Evolutionary conservation across 1,140 invertebrate species (phyloP).

Genomic region (Euschistus heros): DNA sequence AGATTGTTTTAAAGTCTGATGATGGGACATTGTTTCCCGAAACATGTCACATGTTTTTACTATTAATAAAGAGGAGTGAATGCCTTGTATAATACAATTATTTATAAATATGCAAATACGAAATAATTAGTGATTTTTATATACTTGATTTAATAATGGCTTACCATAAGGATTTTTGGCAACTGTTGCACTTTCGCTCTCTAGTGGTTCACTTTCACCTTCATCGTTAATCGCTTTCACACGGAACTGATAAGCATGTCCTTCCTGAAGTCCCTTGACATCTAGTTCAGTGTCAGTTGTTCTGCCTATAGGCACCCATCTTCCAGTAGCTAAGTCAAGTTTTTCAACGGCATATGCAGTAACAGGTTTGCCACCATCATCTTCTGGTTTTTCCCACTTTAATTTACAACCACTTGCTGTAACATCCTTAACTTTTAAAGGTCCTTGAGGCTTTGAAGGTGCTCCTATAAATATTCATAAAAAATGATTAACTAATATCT

Average conservation of each 20-base stretch:
- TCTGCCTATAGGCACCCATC: constrained; percentile 85
- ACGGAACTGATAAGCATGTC: constrained; percentile 91
- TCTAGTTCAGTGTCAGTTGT: constrained; percentile 76
- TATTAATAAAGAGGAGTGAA: too few species aligned
- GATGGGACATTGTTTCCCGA: too few species aligned
- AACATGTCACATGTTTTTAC: too few species aligned
- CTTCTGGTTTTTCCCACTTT: constrained; percentile 93
- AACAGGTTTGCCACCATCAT: constrained; percentile 95
- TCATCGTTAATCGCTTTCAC: constrained; percentile 97
- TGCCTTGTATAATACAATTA: too few species aligned
- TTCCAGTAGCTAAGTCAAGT: constrained; percentile 81
- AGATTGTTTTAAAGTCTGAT: too few species aligned
- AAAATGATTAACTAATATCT: background rate
- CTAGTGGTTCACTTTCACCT: constrained; percentile 90
- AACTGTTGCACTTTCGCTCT: constrained; percentile 68
- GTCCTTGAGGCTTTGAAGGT: constrained; percentile 76
- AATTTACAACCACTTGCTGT: constrained; percentile 86
- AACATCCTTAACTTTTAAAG: constrained; percentile 84
- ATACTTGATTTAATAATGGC: constrained; percentile 7
- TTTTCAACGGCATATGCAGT: constrained; percentile 95
- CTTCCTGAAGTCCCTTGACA: constrained; percentile 82
- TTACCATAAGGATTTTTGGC: constrained; percentile 93
- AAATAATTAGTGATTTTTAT: too few species aligned
- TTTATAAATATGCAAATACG: too few species aligned
- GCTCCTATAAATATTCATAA: constrained; percentile 41